Conservation (phyloP, 2,113 vertebrate species). For the Thunnus thynnus region DNA sequence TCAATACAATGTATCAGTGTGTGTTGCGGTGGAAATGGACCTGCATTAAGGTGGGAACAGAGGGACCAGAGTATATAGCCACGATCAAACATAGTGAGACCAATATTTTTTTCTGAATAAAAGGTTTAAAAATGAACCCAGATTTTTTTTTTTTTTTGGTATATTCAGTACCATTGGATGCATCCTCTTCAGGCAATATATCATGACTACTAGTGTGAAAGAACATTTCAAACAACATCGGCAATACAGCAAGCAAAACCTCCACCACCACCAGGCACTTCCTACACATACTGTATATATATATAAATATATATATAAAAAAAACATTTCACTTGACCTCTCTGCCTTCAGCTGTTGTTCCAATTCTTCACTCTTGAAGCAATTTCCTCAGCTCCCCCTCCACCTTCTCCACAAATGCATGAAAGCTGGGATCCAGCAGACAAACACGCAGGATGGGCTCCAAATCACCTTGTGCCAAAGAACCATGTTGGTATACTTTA, state of each 20-base stretch:
- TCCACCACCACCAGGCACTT: conserved; percentile 47
- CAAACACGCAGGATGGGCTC: conserved; percentile 88
- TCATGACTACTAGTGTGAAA: conserved; percentile 27
- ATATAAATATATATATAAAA: conserved; percentile 8
- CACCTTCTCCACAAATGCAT: conserved; percentile 91
- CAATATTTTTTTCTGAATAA: conserved; percentile 96
- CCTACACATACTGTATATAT: conserved; percentile 48
- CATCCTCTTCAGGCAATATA: conserved; percentile 6
- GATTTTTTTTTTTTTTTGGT: conserved; percentile 32
- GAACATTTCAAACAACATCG: conserved; percentile 37
- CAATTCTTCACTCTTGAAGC: conserved; percentile 77
- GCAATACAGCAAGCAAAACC: conserved; percentile 38
- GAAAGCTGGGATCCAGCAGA: conserved; percentile 92
- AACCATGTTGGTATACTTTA: conserved; percentile 53
- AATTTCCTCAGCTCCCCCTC: conserved; percentile 89
- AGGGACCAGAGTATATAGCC: conserved; percentile 86
- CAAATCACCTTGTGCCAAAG: conserved; percentile 78
- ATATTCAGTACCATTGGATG: conserved; percentile 7
- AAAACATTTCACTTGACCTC: conserved; percentile 52
- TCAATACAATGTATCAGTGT: conserved; percentile 91
- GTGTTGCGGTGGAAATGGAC: conserved; percentile 92
- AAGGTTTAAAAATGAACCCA: conserved; percentile 62
- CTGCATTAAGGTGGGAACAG: conserved; percentile 78
- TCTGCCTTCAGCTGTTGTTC: conserved; percentile 47
- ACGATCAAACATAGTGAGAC: conserved; percentile 94